phyloP scores from a whole-genome alignment of 2,113 vertebrate genomes.

The Chamaetylas fuelleborni region DNA sequence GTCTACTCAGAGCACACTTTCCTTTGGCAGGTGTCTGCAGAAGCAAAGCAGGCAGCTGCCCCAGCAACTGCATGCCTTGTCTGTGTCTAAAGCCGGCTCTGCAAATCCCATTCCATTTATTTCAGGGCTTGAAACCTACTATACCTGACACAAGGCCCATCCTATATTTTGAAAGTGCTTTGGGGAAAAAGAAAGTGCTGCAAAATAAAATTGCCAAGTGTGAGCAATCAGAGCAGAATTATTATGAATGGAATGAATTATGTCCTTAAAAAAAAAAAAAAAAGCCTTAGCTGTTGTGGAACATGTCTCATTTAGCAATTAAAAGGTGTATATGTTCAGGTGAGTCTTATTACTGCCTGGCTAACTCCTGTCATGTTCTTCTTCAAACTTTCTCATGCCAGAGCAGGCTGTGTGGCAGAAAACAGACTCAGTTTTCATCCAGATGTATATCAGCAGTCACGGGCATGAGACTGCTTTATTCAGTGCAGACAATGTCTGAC shows the following conservation, averaged over 20 bases:
- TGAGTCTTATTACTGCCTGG: conserved; percentile 5
- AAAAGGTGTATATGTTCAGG: conserved; percentile 5
- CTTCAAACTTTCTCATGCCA: not conserved
- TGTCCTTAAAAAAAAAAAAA: not conserved
- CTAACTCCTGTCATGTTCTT: not conserved
- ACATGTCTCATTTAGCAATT: conserved; percentile 21
- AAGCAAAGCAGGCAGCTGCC: not conserved
- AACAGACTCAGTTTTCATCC: not conserved
- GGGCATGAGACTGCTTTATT: not conserved
- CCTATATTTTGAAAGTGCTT: not conserved
- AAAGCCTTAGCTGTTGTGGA: not conserved
- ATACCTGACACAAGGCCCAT: not conserved
- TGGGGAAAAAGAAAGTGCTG: not conserved
- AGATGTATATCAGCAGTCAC: conserved; percentile 1
- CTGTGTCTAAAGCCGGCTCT: not conserved
- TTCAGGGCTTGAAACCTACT: not conserved
- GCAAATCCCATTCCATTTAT: not conserved
- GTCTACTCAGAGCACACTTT: not conserved
- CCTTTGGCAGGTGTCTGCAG: not conserved
- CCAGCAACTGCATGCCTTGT: not conserved
- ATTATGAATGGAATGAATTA: conserved; percentile 31
- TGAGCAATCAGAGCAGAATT: conserved; percentile 46
- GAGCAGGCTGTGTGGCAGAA: not conserved
- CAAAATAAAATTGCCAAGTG: conserved; percentile 31
- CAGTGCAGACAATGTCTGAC: not conserved